Percentiles rank a stretch among this genome's conserved stretches.
Evolutionary conservation across 2,113 vertebrate species (phyloP).

Genomic region (Lycaon pictus): DNA sequence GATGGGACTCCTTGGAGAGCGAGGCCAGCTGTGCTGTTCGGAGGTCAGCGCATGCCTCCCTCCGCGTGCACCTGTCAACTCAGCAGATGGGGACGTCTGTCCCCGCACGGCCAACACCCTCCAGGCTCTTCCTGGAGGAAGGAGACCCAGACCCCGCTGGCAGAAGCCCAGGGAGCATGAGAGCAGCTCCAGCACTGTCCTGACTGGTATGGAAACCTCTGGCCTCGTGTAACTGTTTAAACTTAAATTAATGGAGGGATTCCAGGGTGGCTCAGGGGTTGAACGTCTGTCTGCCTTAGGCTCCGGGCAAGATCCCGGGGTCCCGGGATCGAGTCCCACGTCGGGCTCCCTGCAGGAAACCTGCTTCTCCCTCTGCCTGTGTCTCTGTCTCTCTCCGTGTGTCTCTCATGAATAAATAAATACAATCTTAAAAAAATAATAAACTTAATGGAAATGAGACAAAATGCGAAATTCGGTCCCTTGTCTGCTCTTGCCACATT

Average conservation of each 20-base stretch:
- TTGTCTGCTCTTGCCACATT: too few species aligned
- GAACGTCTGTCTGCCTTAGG: too few species aligned
- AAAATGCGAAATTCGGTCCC: neutral
- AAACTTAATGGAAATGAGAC: neutral
- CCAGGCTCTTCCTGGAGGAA: neutral
- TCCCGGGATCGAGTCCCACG: too few species aligned
- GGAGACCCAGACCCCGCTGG: neutral
- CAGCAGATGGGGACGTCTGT: neutral
- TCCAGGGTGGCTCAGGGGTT: too few species aligned
- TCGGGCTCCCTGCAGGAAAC: too few species aligned
- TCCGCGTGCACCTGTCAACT: neutral
- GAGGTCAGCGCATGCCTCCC: neutral
- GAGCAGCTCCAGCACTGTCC: neutral
- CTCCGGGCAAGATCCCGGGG: too few species aligned
- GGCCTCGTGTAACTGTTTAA: neutral
- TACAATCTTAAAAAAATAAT: too few species aligned
- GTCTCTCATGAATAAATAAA: too few species aligned
- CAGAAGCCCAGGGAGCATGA: neutral
- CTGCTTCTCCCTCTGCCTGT: too few species aligned
- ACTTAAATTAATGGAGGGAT: neutral
- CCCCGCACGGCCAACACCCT: neutral
- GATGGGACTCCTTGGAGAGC: rapidly evolving
- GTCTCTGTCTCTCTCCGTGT: too few species aligned
- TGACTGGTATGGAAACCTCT: neutral
- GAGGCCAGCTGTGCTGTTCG: neutral